phyloP scores from a whole-genome alignment of 2,113 vertebrate species.

The Acanthochromis polyacanthus region DNA sequence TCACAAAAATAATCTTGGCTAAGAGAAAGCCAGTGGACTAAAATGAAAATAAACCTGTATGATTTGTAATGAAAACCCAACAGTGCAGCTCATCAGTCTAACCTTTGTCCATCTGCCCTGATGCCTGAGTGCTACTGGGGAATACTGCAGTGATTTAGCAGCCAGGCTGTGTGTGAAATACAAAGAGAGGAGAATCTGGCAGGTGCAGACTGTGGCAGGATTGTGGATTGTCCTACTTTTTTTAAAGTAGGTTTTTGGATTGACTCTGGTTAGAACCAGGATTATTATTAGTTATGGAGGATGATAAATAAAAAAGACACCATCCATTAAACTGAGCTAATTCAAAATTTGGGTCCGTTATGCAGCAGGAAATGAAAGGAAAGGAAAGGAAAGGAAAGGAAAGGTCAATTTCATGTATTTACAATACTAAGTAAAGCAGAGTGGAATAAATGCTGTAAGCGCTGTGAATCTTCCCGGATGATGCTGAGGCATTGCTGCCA shows the following conservation, averaged over 20 bases:
- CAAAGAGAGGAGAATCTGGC: slow-evolving; percentile 36
- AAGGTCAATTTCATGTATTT: background rate
- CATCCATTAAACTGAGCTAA: background rate
- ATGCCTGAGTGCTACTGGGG: background rate
- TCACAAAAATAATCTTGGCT: background rate
- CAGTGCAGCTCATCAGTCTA: background rate
- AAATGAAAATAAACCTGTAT: background rate
- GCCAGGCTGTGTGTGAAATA: slow-evolving; percentile 33
- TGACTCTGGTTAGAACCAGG: background rate
- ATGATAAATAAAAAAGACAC: background rate
- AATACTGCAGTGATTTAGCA: slow-evolving; percentile 30
- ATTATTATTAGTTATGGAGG: background rate
- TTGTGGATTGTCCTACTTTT: slow-evolving; percentile 8
- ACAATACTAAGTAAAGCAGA: background rate
- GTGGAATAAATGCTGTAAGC: background rate
- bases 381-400: background rate
- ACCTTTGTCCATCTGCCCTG: slow-evolving; percentile 16
- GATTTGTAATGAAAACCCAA: slow-evolving; percentile 2
- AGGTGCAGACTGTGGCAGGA: slow-evolving; percentile 10
- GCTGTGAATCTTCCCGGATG: slow-evolving; percentile 42
- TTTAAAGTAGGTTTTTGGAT: background rate
- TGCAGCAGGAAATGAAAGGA: background rate
- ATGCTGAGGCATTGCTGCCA: slow-evolving; percentile 61
- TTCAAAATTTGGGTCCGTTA: background rate
- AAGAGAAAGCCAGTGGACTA: background rate